Evolutionary conservation across 2,888 invertebrate genomes (phyloP).

Genomic region (Lithosia quadra): DNA sequence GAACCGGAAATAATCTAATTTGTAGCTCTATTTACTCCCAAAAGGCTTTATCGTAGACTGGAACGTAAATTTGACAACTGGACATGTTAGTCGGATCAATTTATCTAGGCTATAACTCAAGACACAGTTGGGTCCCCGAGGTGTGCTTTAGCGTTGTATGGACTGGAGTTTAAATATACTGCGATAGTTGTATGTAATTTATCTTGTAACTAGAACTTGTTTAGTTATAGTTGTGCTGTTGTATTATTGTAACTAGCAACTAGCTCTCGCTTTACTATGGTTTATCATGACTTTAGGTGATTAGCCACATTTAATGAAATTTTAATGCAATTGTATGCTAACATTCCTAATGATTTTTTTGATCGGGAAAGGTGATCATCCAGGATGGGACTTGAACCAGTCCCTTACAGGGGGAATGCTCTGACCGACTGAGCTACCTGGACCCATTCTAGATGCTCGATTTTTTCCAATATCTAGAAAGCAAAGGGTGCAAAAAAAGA

Average conservation of each 20-base stretch:
- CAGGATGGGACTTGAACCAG: no score
- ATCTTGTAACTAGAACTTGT: not conserved
- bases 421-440: no score
- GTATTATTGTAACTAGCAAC: not conserved
- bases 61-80: conserved; percentile 27
- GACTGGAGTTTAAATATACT: conserved; percentile 21
- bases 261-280: no score
- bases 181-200: not conserved
- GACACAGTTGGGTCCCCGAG: conserved; percentile 25
- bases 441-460: no score
- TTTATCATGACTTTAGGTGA: no score
- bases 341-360: no score
- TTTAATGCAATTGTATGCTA: no score
- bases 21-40: conserved; percentile 20
- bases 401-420: no score
- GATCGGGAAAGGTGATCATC: no score
- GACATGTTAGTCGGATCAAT: conserved; percentile 35
- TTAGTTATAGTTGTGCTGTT: not conserved
- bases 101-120: conserved; percentile 37
- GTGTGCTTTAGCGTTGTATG: conserved; percentile 32
- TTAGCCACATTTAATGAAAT: no score
- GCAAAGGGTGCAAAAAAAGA: no score
- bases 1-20: conserved; percentile 17
- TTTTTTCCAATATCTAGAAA: no score
- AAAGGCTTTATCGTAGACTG: conserved; percentile 19